Evolutionary conservation across 2,797 vertebrate species (phyloP), one percentile per base, ranked within the genome.

Genomic region (Cyclopterus lumpus): DNA sequence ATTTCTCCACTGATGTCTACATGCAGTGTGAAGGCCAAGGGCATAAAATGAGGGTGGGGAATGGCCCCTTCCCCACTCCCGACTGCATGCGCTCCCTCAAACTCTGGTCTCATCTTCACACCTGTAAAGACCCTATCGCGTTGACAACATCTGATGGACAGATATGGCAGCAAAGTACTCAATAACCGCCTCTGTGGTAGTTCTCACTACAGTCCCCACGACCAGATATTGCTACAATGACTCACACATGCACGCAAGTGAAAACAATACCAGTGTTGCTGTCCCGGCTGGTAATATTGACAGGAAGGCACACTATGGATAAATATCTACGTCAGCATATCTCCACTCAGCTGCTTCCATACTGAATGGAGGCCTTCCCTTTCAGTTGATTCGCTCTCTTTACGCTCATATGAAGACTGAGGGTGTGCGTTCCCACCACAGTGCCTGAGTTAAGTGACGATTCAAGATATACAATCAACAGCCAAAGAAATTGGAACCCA

Each of bases 381-480:
- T 64, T 67, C 42, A 67, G 22, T 20, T 54, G 49, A 73, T 64
- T 30, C 16, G 20, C 54, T 68, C 64, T 57, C 22, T 51, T 10
- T 53, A 44, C 28, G 67, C 38, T 28, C 26, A 20, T 44, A 42
- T 55, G 22, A 62, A 63, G 32, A 67, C 53, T 24, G 54, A 55
- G 51, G 46, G 16, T 73, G n/a, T 10, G 12, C 16, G 22, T n/a
- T 76, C 16, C 8, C 36, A 20, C 49, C 28, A 26, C 16, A 20
- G 34, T 67, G 36, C 12, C 24, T 55, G 57, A 67, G 71, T 34
- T 71, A 40, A 59, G 28, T 20, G 59, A 49, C 1, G 8, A 15
- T 8, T 42, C 18, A 30, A 46, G 18, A 20, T 4, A 46, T 30
- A 63, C n/a, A 48, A 32, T 65, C 62, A 64, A 32, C 28, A 65